Conservation (phyloP, 1,140 invertebrate species). For the Drosophila sp. region DNA sequence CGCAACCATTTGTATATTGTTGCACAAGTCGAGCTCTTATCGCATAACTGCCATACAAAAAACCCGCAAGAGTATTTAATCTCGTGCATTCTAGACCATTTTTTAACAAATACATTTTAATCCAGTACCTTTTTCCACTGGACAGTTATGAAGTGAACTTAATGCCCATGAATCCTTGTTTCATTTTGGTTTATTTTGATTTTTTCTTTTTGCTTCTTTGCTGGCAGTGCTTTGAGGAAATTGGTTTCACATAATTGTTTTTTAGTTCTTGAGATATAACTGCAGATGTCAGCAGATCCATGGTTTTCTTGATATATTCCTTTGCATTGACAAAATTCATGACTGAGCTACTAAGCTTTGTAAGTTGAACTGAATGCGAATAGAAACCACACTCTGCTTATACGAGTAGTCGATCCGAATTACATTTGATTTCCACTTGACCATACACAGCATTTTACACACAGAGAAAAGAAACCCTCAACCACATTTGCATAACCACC, state of each 20-base stretch:
- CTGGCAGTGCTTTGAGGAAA: constrained; percentile 15
- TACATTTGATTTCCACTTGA: constrained; percentile 50
- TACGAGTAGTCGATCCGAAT: constrained; percentile 32
- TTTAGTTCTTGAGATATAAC: constrained; percentile 8
- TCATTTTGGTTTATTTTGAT: neutral
- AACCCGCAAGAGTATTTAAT: neutral
- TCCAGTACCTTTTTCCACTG: constrained; percentile 6
- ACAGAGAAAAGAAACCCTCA: constrained; percentile 7
- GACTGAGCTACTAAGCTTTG: neutral
- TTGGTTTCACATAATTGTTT: constrained; percentile 40
- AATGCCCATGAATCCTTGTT: constrained; percentile 45
- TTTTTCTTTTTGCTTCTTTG: constrained; percentile 12
- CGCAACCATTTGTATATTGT: no score
- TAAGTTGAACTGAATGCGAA: neutral
- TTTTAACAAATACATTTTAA: neutral
- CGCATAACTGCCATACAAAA: neutral
- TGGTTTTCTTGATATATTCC: no score
- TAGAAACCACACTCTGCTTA: constrained; percentile 9
- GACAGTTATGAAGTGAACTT: constrained; percentile 57
- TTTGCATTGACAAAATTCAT: no score
- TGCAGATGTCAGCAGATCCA: neutral
- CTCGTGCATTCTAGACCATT: neutral
- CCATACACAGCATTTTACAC: constrained; percentile 1
- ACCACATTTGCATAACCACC: constrained; percentile 51
- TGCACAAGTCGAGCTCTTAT: neutral